Conservation (phyloP, 1,140 invertebrate species). For the Microvelia longipes region DNA sequence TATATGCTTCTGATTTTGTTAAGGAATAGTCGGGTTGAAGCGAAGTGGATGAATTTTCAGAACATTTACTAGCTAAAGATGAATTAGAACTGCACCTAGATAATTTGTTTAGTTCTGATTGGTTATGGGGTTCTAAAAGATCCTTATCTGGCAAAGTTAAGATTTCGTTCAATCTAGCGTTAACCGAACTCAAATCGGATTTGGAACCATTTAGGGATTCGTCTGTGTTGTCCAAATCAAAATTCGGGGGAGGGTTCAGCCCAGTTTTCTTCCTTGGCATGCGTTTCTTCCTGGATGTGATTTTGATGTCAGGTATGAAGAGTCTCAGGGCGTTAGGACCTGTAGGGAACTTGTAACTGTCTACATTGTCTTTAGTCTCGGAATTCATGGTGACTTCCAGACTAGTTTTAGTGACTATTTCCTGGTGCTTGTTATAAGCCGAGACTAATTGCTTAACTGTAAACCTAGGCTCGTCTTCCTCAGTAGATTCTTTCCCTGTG, state of each 20-base stretch:
- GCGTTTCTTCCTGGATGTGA: constrained; percentile 29
- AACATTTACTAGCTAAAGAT: neutral
- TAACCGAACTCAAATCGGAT: neutral
- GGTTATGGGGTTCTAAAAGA: neutral
- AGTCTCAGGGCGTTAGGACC: constrained; percentile 35
- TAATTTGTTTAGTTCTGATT: constrained; percentile 5
- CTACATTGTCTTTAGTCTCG: constrained; percentile 24
- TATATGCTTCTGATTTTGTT: no score
- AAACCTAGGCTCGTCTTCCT: constrained; percentile 35
- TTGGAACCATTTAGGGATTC: neutral
- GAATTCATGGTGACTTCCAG: constrained; percentile 35
- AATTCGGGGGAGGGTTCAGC: neutral
- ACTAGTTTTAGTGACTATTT: constrained; percentile 34
- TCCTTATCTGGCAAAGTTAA: neutral
- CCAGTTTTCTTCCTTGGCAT: constrained; percentile 32
- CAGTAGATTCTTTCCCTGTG: constrained; percentile 6
- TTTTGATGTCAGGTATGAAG: constrained; percentile 37
- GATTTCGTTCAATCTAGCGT: neutral
- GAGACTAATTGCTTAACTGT: constrained; percentile 37
- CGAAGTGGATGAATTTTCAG: neutral
- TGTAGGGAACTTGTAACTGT: constrained; percentile 31
- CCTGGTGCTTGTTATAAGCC: constrained; percentile 38
- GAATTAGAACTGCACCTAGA: neutral
- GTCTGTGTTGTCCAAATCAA: neutral
- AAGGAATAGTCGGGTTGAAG: constrained; percentile 1